Evolutionary conservation across 1,140 invertebrate genomes (phyloP), one percentile per base, ranked within the genome.

Genomic region (Platorchestia sp.): DNA sequence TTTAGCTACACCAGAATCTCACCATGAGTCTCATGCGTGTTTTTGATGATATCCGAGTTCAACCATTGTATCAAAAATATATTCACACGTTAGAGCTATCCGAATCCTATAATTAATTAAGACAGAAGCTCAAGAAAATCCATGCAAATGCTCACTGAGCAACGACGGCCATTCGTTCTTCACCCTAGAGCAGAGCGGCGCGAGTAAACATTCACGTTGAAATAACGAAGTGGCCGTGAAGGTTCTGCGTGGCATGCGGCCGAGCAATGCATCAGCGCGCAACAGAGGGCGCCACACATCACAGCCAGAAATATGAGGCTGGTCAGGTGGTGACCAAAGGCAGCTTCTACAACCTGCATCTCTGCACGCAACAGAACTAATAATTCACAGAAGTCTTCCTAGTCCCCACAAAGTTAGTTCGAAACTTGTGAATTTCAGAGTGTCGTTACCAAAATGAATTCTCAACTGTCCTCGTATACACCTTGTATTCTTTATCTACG

Each of bases 161-260:
- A 51, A 19, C 19, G 19, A 19, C 47, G 47, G 59, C 59, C 59
- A 27, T 27, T 75, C 59, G 27, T 75, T 75, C 36, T 27, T 75
- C 59, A 75, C 1, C 7, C 10, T 36, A 27, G 1, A 36, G 14
- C 27, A 27, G 1, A 75, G 27, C 36, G 36, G 59, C 59, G 59
- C 59, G 59, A 75, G 59, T 36, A 75, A 75, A 75, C 59, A 75
- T 1, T 75, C 59, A 75, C 36, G 59, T 75, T 75, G 59, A 75
- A 75, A 75, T 75, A 75, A 75, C 59, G 59, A 75, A 75, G 59
- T 75, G 59, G 59, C 59, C 59, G 59, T 75, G 59, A 75, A 75
- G 59, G 59, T 75, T 75, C 10, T 14, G 59, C 59, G 59, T 75
- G 59, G 59, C 59, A 75, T 75, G 59, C 27, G 27, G 14, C 36